Conservation (phyloP, 2,888 invertebrate genomes). For the Imbricaverruca yamaguchii region DNA sequence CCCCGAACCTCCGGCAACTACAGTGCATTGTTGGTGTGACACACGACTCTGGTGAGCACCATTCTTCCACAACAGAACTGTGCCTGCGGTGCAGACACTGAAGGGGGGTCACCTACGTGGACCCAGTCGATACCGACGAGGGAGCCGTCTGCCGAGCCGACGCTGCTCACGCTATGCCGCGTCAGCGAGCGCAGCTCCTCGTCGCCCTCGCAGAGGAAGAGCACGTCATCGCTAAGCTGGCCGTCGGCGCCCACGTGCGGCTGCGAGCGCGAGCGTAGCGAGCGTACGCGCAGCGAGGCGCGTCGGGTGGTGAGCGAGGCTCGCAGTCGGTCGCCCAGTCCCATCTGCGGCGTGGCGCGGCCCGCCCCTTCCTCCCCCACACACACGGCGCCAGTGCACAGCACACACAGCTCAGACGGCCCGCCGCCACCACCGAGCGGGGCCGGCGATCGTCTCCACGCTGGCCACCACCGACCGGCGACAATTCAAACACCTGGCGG, state of each 20-base stretch:
- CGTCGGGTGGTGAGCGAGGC: neutral
- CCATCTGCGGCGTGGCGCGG: neutral
- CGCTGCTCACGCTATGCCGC: neutral
- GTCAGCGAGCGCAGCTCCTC: conserved; percentile 5
- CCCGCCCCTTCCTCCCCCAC: no score
- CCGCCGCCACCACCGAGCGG: no score
- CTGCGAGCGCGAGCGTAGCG: neutral
- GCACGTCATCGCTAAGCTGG: neutral
- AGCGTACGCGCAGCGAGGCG: neutral
- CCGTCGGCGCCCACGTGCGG: neutral
- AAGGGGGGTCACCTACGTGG: neutral
- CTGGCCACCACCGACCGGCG: no score
- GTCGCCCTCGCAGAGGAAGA: neutral
- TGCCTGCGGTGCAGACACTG: no score
- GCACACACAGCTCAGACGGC: no score
- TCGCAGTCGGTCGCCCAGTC: neutral
- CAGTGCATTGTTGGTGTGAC: no score
- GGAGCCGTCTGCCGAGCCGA: neutral
- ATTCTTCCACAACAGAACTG: neutral
- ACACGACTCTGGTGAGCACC: no score
- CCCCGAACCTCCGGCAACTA: no score
- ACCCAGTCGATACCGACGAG: neutral
- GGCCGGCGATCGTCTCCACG: no score
- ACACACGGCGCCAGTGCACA: no score
- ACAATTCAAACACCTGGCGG: no score